Evolutionary conservation across 2,888 invertebrate species (phyloP), one percentile per base, ranked within the genome.

Genomic region (Cephus nigrinus): DNA sequence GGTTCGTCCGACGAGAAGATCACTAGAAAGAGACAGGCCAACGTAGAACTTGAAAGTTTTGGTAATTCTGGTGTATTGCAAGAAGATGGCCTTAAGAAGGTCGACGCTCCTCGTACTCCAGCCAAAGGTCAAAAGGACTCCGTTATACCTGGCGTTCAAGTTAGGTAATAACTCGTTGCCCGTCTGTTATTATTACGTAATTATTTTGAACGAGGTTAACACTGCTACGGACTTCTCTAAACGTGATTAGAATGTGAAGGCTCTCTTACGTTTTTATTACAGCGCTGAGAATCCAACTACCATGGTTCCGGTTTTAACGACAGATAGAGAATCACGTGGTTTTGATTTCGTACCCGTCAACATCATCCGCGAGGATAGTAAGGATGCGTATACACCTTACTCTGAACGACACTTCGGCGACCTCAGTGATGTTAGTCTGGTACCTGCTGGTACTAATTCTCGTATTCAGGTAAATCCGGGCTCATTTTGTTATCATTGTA

Each of bases 261-360:
- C 23, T 23, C 9, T 55, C 55, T 55, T 55, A 55, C 23, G 55
- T 55, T 55, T 23, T 73, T 74, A 40, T 80, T 72, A 36, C 76
- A 91, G 91, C 76, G 84, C 86, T n/a, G 90, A 90, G 75, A 89
- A 90, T 74, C 84, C 89, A 15, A 91, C 91, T 4, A 91, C 91
- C 0, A 90, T 89, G 89, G 77, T 89, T 74, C 91, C 91, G 1
- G 83, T 90, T n/a, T 79, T 91, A 78, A 91, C 91, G 3, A 90
- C 91, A 3, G 86, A 89, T 4, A 85, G 88, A 11, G 89, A 89
- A 31, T 78, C 81, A 31, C 88, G 86, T 76, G 84, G 86, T 3
- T 91, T 88, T 76, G 91, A 91, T 72, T 90, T 91, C 73, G 88
- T 91, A 0, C 91, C 91, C 3, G 91, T 91, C 1, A 91, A 91